phyloP scores from a whole-genome alignment of 1,140 invertebrate species.

The Bombus picipes region DNA sequence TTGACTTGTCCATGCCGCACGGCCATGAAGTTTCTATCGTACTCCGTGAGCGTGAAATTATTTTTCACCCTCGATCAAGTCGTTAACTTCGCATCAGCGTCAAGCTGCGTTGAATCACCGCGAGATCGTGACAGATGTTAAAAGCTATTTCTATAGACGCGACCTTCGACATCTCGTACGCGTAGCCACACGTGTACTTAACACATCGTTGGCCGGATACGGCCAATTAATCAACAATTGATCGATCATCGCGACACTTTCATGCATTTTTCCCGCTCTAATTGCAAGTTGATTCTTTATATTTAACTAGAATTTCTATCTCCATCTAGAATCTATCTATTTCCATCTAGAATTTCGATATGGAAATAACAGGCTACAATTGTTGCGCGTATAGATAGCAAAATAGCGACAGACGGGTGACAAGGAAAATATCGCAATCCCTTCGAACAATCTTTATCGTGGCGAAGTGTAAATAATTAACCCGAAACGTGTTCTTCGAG shows the following conservation, averaged over 20 bases:
- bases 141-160: neutral
- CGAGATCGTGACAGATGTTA: conserved; percentile 9
- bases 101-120: neutral
- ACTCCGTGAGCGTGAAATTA: conserved; percentile 13
- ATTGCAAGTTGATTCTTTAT: too few species aligned
- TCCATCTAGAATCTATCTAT: too few species aligned
- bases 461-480: neutral
- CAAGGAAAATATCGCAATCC: neutral
- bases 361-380: too few species aligned
- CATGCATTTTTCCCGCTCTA: too few species aligned
- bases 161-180: neutral
- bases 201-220: neutral
- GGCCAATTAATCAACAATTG: too few species aligned
- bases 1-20: neutral
- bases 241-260: too few species aligned
- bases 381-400: neutral
- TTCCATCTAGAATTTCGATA: too few species aligned
- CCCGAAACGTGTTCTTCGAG: neutral
- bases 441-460: neutral
- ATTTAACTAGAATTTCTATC: too few species aligned
- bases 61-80: conserved; percentile 2
- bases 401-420: neutral
- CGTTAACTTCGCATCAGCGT: conserved; percentile 11
- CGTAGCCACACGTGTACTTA: neutral
- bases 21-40: conserved; percentile 2